Evolutionary conservation across 2,888 invertebrate species (phyloP).

Genomic region (Melolontha melolontha): DNA sequence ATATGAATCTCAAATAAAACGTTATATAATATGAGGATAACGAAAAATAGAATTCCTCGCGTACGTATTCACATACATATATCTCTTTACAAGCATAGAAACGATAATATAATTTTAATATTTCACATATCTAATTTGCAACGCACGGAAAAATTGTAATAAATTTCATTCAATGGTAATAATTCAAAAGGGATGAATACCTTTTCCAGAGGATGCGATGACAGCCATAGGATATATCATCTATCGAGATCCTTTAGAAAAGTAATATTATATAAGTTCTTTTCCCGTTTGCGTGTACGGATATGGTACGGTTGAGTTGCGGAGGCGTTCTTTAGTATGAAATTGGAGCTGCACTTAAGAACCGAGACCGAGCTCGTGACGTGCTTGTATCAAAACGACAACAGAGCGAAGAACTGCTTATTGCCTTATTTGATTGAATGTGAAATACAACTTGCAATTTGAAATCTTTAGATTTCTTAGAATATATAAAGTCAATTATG

Average conservation of each 20-base stretch:
- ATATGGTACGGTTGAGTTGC: conserved; percentile 1
- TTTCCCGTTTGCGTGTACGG: conserved; percentile 13
- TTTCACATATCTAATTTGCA: conserved; percentile 63
- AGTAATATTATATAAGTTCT: conserved; percentile 51
- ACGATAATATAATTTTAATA: conserved; percentile 61
- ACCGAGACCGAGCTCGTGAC: conserved; percentile 9
- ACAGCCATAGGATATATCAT: conserved; percentile 63
- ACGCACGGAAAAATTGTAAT: conserved; percentile 61
- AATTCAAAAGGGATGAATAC: conserved; percentile 65
- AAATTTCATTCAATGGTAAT: conserved; percentile 60
- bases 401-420: conserved; percentile 47
- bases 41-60: background rate
- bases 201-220: conserved; percentile 59
- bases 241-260: conserved; percentile 57
- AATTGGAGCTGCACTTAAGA: too few species aligned
- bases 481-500: too few species aligned
- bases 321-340: background rate
- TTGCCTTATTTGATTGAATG: conserved; percentile 45
- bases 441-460: background rate
- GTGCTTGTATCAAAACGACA: conserved; percentile 41
- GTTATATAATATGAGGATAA: background rate
- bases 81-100: conserved; percentile 15
- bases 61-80: conserved; percentile 10
- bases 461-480: too few species aligned
- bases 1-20: background rate